These are phyloP conservation scores for Pyrochroa serraticornis DNA, from an alignment of 2,888 invertebrate species.

Conservation along the genomic window DNA sequence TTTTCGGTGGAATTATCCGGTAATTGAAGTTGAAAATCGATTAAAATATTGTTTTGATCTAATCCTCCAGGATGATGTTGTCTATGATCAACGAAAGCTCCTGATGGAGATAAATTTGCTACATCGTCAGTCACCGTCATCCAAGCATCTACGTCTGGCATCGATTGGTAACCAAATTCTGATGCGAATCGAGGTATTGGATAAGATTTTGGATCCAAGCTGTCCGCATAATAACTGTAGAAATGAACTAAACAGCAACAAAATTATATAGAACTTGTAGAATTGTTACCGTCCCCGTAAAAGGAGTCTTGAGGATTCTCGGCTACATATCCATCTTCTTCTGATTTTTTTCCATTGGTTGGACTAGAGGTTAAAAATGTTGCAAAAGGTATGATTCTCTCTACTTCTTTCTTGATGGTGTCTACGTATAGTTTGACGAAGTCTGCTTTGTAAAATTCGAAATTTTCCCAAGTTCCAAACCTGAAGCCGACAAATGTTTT, in stretches of 20 bases:
- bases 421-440: constrained; percentile 84
- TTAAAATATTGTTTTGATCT: constrained; percentile 65
- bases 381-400: constrained; percentile 67
- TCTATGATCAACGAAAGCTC: constrained; percentile 73
- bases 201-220: constrained; percentile 80
- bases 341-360: constrained; percentile 79
- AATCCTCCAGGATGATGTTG: constrained; percentile 89
- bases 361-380: constrained; percentile 87
- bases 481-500: neutral
- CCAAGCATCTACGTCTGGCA: constrained; percentile 77
- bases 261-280: too few species aligned
- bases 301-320: constrained; percentile 75
- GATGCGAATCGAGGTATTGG: constrained; percentile 88
- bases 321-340: constrained; percentile 78
- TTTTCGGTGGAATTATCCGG: constrained; percentile 45
- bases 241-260: constrained; percentile 71
- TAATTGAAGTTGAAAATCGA: constrained; percentile 68
- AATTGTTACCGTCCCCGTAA: constrained; percentile 82
- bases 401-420: constrained; percentile 71
- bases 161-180: constrained; percentile 94
- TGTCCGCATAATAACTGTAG: constrained; percentile 83
- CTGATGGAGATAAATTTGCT: constrained; percentile 61
- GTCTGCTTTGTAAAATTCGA: constrained; percentile 62
- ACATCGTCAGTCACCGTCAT: constrained; percentile 62
- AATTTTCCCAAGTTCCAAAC: constrained; percentile 52